These are phyloP conservation scores for Leptosomus discolor DNA, from an alignment of 2,113 vertebrate genomes.

Conservation along the genomic window DNA sequence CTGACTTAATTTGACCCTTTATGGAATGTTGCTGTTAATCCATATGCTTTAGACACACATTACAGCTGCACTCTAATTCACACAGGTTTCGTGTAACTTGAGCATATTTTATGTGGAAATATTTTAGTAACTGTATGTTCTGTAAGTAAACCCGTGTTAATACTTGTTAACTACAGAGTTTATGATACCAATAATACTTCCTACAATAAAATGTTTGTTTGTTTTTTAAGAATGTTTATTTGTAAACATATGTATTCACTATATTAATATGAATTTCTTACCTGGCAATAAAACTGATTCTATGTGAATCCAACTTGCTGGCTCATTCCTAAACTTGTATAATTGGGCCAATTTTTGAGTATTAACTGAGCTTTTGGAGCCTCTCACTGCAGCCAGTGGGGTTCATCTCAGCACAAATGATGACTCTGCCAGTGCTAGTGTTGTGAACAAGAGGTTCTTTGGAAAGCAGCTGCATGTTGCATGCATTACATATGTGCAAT, in stretches of 20 bases:
- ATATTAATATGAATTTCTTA: slow-evolving; percentile 98
- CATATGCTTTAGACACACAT: slow-evolving; percentile 71
- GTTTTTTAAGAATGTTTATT: slow-evolving; percentile 90
- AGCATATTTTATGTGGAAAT: slow-evolving; percentile 81
- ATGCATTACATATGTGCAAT: background rate
- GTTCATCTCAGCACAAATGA: background rate
- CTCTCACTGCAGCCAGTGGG: background rate
- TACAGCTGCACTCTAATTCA: slow-evolving; percentile 66
- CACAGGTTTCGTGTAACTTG: slow-evolving; percentile 75
- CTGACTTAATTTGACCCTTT: slow-evolving; percentile 65
- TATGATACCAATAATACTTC: slow-evolving; percentile 88
- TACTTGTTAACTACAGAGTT: slow-evolving; percentile 85
- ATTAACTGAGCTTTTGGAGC: background rate
- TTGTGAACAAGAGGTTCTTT: background rate
- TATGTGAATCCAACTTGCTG: slow-evolving; percentile 69
- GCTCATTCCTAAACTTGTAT: background rate
- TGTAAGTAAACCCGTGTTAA: slow-evolving; percentile 84
- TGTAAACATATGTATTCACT: slow-evolving; percentile 95
- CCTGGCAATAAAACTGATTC: slow-evolving; percentile 94
- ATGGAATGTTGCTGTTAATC: slow-evolving; percentile 68
- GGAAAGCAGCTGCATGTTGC: background rate
- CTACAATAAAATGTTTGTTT: slow-evolving; percentile 86
- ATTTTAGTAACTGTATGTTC: slow-evolving; percentile 91
- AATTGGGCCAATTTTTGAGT: background rate
- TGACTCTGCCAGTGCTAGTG: background rate